phyloP scores from a whole-genome alignment of 1,140 invertebrate genomes.

The Formica selysi region DNA sequence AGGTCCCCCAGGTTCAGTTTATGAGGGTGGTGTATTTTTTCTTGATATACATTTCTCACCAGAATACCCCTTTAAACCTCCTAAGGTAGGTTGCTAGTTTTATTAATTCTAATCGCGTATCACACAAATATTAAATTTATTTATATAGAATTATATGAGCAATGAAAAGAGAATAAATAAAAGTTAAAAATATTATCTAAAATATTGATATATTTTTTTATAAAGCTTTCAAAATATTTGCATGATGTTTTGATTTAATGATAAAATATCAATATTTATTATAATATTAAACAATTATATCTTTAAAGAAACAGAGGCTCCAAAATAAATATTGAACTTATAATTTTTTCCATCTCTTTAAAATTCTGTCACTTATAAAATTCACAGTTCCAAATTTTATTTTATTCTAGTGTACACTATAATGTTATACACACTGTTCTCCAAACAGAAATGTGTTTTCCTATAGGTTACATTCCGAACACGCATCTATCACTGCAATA shows the following conservation, averaged over 20 bases:
- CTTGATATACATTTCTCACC: slow-evolving; percentile 98
- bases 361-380: slow-evolving; percentile 25
- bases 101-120: background rate
- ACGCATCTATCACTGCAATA: slow-evolving; percentile 98
- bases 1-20: slow-evolving; percentile 97
- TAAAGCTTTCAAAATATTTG: background rate
- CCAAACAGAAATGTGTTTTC: slow-evolving; percentile 43
- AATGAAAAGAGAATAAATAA: background rate
- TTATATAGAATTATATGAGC: background rate
- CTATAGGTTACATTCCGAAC: slow-evolving; percentile 97
- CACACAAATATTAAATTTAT: background rate
- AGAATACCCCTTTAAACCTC: slow-evolving; percentile 99
- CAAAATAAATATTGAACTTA: background rate
- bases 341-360: slow-evolving; percentile 14
- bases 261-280: slow-evolving; percentile 9
- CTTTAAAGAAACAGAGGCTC: background rate
- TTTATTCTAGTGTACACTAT: background rate
- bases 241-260: background rate
- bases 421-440: background rate
- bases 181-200: slow-evolving; percentile 15
- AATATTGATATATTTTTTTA: slow-evolving; percentile 13
- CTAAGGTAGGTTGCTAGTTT: slow-evolving; percentile 90
- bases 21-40: slow-evolving; percentile 98
- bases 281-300: background rate
- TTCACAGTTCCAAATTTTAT: background rate